These are phyloP conservation scores for Helicoverpa zea DNA, from an alignment of 1,140 invertebrate species.

Conservation along the genomic window DNA sequence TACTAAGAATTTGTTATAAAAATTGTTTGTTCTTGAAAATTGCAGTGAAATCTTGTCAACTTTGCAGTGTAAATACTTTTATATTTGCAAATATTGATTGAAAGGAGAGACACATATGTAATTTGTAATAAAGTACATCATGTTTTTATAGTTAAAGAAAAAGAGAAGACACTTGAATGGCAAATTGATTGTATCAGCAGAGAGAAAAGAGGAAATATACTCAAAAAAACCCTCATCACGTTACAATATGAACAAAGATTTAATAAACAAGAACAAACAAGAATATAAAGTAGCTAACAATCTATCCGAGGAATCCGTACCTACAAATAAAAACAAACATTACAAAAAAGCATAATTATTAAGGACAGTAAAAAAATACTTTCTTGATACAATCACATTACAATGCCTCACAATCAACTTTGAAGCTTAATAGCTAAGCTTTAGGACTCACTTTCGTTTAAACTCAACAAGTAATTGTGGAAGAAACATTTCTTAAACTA, in stretches of 20 bases:
- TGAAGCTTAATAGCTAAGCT: slow-evolving; percentile 46
- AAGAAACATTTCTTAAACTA: slow-evolving; percentile 55
- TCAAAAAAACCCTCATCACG: no score
- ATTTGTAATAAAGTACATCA: no score
- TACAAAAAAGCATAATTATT: slow-evolving; percentile 58
- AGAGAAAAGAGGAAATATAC: no score
- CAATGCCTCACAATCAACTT: slow-evolving; percentile 36
- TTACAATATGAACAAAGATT: not conserved
- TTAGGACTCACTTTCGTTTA: slow-evolving; percentile 57
- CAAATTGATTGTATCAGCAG: no score
- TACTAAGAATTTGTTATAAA: no score
- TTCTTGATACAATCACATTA: slow-evolving; percentile 66
- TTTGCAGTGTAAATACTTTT: no score
- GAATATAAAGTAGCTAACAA: slow-evolving; percentile 12
- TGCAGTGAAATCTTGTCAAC: no score
- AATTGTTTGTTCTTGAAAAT: no score
- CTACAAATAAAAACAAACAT: slow-evolving; percentile 42
- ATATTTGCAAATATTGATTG: no score
- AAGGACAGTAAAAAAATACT: slow-evolving; percentile 66
- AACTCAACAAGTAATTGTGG: slow-evolving; percentile 62
- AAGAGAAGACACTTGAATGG: no score
- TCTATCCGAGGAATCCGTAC: not conserved
- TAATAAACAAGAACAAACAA: not conserved
- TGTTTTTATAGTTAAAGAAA: no score
- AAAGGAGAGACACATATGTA: no score